Evolutionary conservation across 2,888 invertebrate species (phyloP).

Genomic region (Papilio demoleus): DNA sequence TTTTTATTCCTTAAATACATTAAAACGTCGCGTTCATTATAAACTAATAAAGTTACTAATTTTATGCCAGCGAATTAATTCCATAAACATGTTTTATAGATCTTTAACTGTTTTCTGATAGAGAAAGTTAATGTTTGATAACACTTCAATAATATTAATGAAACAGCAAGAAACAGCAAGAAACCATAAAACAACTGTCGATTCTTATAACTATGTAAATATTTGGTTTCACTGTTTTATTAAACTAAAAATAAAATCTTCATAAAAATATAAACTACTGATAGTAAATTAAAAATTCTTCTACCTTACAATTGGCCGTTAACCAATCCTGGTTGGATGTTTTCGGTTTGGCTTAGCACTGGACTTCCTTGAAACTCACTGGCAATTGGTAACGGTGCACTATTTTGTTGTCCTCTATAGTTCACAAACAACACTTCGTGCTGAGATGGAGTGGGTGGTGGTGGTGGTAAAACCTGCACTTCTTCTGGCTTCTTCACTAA

Average conservation of each 20-base stretch:
- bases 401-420: constrained; percentile 56
- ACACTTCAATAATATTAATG: not conserved
- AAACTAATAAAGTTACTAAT: not conserved
- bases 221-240: constrained; percentile 10
- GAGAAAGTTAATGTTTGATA: not conserved
- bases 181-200: too few relatives aligned
- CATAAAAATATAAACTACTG: not conserved
- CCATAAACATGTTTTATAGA: not conserved
- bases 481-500: constrained; percentile 87
- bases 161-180: too few relatives aligned
- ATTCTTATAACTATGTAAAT: constrained; percentile 1
- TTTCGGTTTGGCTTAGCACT: constrained; percentile 44
- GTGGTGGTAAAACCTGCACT: constrained; percentile 59
- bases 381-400: not conserved
- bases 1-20: too few relatives aligned
- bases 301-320: constrained; percentile 45
- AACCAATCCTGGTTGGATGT: constrained; percentile 48
- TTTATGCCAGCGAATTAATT: not conserved
- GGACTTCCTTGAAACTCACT: constrained; percentile 25
- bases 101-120: not conserved
- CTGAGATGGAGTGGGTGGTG: constrained; percentile 62
- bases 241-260: not conserved
- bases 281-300: not conserved
- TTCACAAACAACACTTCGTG: constrained; percentile 91
- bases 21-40: not conserved